Evolutionary conservation across 2,113 vertebrate species (phyloP).

Genomic region (Petroica traversi): DNA sequence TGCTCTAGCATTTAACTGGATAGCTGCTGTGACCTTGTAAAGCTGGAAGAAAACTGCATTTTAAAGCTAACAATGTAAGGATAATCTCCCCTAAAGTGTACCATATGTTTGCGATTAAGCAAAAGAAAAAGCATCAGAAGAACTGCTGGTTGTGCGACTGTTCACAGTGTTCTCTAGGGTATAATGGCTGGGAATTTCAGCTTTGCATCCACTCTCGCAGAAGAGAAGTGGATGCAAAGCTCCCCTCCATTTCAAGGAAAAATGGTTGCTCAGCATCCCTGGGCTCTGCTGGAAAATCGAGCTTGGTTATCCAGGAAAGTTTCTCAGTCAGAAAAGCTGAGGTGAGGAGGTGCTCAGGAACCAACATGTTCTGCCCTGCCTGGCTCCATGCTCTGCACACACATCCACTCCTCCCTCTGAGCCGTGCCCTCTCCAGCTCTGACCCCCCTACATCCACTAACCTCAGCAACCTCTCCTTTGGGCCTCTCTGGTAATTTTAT

Average conservation of each 20-base stretch:
- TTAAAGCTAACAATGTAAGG: constrained; percentile 4
- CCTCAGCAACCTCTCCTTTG: not conserved
- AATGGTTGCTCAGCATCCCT: not conserved
- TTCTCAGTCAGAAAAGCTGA: not conserved
- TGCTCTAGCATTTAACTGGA: not conserved
- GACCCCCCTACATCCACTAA: rapidly evolving
- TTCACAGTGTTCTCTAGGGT: not conserved
- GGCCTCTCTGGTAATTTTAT: not conserved
- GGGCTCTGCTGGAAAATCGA: not conserved
- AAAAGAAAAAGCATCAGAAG: not conserved
- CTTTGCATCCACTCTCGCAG: too few relatives aligned
- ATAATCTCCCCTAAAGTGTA: constrained; percentile 29
- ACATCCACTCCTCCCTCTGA: rapidly evolving
- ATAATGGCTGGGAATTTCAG: not conserved
- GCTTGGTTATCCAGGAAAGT: not conserved
- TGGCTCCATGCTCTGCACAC: not conserved
- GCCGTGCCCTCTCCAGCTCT: rapidly evolving
- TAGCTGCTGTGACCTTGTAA: constrained; percentile 21
- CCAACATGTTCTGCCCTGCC: not conserved
- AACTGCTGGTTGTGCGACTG: rapidly evolving
- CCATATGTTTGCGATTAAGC: constrained; percentile 27
- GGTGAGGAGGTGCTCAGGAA: not conserved
- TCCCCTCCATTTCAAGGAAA: not conserved
- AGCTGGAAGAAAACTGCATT: not conserved
- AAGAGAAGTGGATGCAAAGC: not conserved